A percentile compares a stretch with the other conserved stretches of the same genome.
Evolutionary conservation across 2,888 invertebrate species (phyloP).

Genomic region (Lottia scabra): DNA sequence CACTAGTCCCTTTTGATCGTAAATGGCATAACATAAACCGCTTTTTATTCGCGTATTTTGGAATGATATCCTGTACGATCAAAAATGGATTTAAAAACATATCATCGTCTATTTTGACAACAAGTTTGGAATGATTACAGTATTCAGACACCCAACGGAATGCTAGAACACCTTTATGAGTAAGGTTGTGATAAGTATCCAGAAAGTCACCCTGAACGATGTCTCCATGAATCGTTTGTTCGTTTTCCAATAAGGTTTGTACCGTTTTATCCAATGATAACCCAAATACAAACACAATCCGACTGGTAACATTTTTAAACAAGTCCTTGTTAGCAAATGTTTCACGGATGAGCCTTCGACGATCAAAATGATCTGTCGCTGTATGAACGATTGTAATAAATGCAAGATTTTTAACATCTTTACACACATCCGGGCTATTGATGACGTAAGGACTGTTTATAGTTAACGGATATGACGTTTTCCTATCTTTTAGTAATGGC

Average conservation of each 20-base stretch:
- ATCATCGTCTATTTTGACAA: constrained; percentile 58
- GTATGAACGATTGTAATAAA: constrained; percentile 52
- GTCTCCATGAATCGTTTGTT: constrained; percentile 46
- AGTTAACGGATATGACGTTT: constrained; percentile 45
- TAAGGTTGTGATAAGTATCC: constrained; percentile 54
- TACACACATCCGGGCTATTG: constrained; percentile 47
- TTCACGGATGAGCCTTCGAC: constrained; percentile 46
- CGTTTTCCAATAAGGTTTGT: constrained; percentile 48
- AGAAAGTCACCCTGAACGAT: constrained; percentile 56
- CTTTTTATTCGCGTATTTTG: constrained; percentile 34
- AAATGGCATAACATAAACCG: constrained; percentile 48
- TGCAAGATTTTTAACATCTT: constrained; percentile 29
- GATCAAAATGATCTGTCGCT: constrained; percentile 43
- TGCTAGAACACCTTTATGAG: constrained; percentile 55
- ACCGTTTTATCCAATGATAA: constrained; percentile 32
- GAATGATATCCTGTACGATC: constrained; percentile 41
- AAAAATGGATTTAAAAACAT: constrained; percentile 56
- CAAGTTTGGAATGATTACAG: constrained; percentile 44
- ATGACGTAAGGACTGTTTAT: constrained; percentile 43
- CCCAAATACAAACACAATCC: constrained; percentile 53
- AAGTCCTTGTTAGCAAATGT: constrained; percentile 51
- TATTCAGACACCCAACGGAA: constrained; percentile 51
- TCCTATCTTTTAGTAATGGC: neutral
- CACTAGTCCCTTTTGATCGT: constrained; percentile 44
- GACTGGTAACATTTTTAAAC: constrained; percentile 36